Conservation (phyloP, 2,113 vertebrate genomes). For the Solenodon paradoxus region DNA sequence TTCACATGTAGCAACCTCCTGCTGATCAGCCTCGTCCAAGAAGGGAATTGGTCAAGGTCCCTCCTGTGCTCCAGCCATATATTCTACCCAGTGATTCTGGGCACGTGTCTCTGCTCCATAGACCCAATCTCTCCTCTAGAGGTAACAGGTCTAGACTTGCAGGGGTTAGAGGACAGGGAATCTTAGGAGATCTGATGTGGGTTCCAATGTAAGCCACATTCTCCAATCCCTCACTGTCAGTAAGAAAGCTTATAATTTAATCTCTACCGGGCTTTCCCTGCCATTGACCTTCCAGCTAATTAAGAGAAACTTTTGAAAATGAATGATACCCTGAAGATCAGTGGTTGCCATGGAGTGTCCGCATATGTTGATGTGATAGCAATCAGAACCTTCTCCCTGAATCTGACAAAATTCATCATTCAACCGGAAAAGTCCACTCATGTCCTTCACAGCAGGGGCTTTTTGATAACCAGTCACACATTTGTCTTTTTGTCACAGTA, state of each 20-base stretch:
- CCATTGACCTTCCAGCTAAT: not conserved
- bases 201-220: not conserved
- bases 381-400: not conserved
- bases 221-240: not conserved
- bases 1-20: not conserved
- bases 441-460: not conserved
- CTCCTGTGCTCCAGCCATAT: not conserved
- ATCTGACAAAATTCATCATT: not conserved
- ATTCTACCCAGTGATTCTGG: not conserved
- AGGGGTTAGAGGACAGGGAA: not conserved
- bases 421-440: not conserved
- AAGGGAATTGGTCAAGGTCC: not conserved
- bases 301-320: not conserved
- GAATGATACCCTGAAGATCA: not conserved
- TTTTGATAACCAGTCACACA: not conserved
- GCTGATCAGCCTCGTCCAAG: not conserved
- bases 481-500: not conserved
- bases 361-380: accelerated
- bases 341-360: not conserved
- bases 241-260: not conserved
- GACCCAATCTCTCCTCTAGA: not conserved
- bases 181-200: not conserved
- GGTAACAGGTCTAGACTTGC: not conserved
- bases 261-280: not conserved
- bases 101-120: not conserved